phyloP scores from a whole-genome alignment of 2,797 vertebrate species.

The Pogoniulus pusillus region DNA sequence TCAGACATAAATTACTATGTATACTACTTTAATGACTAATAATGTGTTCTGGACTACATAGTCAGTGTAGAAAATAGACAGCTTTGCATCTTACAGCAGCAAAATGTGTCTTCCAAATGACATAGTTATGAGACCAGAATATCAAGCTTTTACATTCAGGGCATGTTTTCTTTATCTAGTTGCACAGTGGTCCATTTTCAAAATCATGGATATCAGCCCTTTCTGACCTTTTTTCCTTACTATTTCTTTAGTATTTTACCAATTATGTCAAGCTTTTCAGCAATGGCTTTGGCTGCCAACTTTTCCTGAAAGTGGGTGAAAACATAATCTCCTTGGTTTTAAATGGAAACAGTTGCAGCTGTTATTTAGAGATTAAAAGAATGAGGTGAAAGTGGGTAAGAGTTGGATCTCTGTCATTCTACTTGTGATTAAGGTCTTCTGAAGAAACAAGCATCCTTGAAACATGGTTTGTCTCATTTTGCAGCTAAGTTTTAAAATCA shows the following conservation, averaged over 20 bases:
- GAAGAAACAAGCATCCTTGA: neutral
- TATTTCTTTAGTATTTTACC: neutral
- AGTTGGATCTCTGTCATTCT: neutral
- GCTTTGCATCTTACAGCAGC: neutral
- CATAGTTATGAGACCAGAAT: neutral
- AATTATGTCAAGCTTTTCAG: neutral
- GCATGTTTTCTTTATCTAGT: neutral
- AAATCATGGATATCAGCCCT: neutral
- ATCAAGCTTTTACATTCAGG: neutral
- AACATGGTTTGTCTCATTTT: neutral
- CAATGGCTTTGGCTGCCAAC: neutral
- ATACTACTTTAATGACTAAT: neutral
- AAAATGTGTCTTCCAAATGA: neutral
- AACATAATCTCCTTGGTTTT: neutral
- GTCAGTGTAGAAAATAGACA: neutral
- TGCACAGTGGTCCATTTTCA: neutral
- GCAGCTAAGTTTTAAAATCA: neutral
- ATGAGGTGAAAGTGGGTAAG: neutral
- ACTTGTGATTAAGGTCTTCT: neutral
- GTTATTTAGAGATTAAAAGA: neutral
- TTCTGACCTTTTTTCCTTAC: neutral
- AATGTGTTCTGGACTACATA: neutral
- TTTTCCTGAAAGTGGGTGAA: neutral
- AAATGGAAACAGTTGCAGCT: neutral
- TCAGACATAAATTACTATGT: neutral